Conservation (phyloP, 2,797 vertebrate genomes). For the Pelochelys cantorii region DNA sequence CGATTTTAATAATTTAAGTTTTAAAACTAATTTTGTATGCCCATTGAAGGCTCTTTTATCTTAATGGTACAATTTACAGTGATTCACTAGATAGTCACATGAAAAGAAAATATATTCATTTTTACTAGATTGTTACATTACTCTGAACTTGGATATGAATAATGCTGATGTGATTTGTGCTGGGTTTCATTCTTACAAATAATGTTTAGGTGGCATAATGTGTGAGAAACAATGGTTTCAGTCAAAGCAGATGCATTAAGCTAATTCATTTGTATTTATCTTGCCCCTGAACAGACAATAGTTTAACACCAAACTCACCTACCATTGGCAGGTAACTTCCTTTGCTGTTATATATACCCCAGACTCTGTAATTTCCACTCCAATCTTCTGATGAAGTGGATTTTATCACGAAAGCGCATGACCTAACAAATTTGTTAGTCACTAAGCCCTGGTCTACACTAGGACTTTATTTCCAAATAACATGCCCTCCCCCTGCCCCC, state of each 20-base stretch:
- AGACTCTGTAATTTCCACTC: no score
- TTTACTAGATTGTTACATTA: background rate
- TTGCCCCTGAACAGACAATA: background rate
- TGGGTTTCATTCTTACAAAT: background rate
- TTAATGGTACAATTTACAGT: background rate
- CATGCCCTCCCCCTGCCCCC: no score
- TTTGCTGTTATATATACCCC: no score
- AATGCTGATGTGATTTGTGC: background rate
- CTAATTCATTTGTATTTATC: background rate
- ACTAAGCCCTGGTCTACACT: no score
- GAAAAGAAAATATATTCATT: background rate
- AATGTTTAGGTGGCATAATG: background rate
- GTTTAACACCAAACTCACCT: background rate
- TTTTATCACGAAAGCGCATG: no score
- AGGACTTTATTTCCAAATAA: no score
- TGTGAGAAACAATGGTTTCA: background rate
- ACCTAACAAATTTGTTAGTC: no score
- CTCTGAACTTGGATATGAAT: background rate
- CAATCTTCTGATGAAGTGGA: no score
- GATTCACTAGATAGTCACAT: background rate
- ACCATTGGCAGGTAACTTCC: no score
- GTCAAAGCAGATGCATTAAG: background rate
- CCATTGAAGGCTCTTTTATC: background rate
- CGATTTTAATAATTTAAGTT: background rate
- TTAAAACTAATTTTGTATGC: background rate